Base-by-base conservation (phyloP, 2,113 vertebrate genomes). In the Rhinoptilus africanus region DNA sequence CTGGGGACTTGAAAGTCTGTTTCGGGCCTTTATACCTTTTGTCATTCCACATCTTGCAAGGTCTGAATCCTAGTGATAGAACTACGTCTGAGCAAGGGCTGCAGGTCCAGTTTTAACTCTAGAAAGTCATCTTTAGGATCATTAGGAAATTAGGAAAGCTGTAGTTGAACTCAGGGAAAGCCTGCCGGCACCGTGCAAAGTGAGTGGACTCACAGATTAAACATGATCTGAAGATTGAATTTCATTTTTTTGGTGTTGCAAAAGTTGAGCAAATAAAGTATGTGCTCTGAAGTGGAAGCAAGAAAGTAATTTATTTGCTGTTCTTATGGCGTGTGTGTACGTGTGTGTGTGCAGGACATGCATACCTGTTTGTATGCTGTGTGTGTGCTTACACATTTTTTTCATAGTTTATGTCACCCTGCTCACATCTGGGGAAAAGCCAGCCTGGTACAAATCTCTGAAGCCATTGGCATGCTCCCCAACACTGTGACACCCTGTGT, bases 1-100 rank as follows among this genome's bases (percentile, higher is more conserved):
- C 9, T 45, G 24, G 4, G 7, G 3, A 3, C 14, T 30, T 62
- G 41, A 45, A 66, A 83, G 5, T 57, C 59, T 0, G 0, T 14
- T 24, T 68, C 9, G 30, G 9, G 5, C 6, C 5, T 75, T 88
- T 24, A 34, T 45, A 26, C 9, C 5, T 75, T 75, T 21, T 8
- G 27, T 30, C 9, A 35, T 43, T 69, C 27, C 16, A 62, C 7
- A 39, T 41, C 34, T 87, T 66, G 6, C 14, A 69, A 69, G 35
- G 21, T 51, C 41, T 81, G 28, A 48, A 62, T 69, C 17, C 12
- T 43, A n/a, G 17, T 69, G 50, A 30, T 4, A 20, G 19, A 85
- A 47, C 57, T 69, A 39, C 10, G 7, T n/a, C 37, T 78, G 60
- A 85, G 37, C 16, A 89, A 67, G n/a, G 10, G 16, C 26, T 54